phyloP scores from a whole-genome alignment of 1,140 invertebrate species.

The Drosophila parabipectinata region DNA sequence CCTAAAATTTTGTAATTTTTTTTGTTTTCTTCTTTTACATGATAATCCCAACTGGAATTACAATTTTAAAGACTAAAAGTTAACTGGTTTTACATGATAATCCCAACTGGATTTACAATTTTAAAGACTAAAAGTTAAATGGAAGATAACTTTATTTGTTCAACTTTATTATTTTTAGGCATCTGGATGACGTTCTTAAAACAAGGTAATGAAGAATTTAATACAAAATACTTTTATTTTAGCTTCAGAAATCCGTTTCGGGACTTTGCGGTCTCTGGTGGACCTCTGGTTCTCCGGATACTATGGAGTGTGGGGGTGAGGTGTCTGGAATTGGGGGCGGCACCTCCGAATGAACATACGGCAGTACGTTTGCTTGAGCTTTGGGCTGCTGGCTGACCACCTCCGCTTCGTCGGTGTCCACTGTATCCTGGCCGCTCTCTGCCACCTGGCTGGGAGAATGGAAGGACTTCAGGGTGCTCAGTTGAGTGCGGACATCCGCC shows the following conservation, averaged over 20 bases:
- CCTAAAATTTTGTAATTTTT: not conserved
- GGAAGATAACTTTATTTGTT: constrained; percentile 46
- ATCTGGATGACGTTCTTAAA: constrained; percentile 20
- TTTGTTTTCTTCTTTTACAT: not conserved
- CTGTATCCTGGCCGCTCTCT: constrained; percentile 20
- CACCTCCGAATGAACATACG: constrained; percentile 1
- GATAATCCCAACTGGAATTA: not conserved
- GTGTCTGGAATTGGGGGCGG: not conserved
- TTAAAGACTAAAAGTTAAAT: constrained; percentile 13
- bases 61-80: not conserved
- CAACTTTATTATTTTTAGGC: constrained; percentile 24
- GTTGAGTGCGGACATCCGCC: constrained; percentile 71
- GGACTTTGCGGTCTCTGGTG: constrained; percentile 66
- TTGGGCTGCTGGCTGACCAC: constrained; percentile 29
- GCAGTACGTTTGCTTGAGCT: constrained; percentile 13
- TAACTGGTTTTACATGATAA: too few relatives aligned
- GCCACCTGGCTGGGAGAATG: constrained; percentile 26
- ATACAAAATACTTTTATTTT: constrained; percentile 27
- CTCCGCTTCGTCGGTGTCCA: constrained; percentile 19
- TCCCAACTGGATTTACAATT: not conserved
- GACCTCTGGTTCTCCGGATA: not conserved
- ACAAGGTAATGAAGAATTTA: constrained; percentile 26
- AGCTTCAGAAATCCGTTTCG: constrained; percentile 74
- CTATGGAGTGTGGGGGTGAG: not conserved
- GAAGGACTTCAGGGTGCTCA: constrained; percentile 73